Conservation (phyloP, 2,113 vertebrate genomes). For the Oncorhynchus tshawytscha region DNA sequence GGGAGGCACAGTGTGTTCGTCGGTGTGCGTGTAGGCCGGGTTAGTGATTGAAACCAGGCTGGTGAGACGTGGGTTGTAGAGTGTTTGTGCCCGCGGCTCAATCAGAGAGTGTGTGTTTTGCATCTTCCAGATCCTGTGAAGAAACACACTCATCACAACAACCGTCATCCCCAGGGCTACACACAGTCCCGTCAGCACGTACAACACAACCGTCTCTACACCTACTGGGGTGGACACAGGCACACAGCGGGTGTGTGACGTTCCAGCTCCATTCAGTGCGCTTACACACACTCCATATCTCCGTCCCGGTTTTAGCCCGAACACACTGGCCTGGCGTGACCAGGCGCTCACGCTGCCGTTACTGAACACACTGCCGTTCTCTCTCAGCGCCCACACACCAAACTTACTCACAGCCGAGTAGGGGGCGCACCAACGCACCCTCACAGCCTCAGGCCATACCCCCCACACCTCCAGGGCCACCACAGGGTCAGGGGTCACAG, state of each 20-base stretch:
- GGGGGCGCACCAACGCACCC: conserved; percentile 17
- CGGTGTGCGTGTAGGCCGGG: background rate
- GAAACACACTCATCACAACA: background rate
- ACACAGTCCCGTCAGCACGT: background rate
- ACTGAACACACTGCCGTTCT: conserved; percentile 4
- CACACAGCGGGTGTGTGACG: conserved; percentile 6
- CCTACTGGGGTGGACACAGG: background rate
- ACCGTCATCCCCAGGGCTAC: background rate
- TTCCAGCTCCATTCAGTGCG: background rate
- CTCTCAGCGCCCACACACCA: conserved; percentile 3
- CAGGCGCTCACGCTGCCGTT: conserved; percentile 20
- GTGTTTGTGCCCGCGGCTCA: background rate
- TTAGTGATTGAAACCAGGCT: conserved; percentile 16
- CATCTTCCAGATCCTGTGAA: background rate
- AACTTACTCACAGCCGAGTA: conserved; percentile 3
- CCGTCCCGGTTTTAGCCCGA: conserved; percentile 6
- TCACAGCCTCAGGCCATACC: background rate
- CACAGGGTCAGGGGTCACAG: conserved; percentile 8
- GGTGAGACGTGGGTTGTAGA: background rate
- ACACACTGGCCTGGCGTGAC: conserved; percentile 8
- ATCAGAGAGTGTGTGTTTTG: background rate
- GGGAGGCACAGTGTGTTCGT: background rate
- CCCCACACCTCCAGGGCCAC: conserved; percentile 11
- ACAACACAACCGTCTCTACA: background rate
- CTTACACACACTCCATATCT: conserved; percentile 8